phyloP scores from a whole-genome alignment of 2,797 vertebrate species.

The Girardinus metallicus region DNA sequence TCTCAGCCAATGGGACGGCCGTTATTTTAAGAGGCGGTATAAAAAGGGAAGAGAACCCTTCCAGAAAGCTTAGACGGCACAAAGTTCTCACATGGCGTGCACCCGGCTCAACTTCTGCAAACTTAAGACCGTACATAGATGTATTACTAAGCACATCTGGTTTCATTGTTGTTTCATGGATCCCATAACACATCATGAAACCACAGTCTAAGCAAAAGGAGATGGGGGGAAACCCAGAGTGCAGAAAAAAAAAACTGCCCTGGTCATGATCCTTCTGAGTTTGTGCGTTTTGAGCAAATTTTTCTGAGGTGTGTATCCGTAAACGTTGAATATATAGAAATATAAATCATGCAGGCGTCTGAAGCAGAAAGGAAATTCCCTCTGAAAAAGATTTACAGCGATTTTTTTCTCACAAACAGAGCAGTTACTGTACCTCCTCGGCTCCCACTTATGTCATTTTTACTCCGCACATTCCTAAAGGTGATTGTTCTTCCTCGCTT shows the following conservation, averaged over 20 bases:
- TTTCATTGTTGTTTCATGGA: conserved; percentile 77
- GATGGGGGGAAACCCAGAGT: conserved; percentile 70
- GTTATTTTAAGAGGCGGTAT: conserved; percentile 95
- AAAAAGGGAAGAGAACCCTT: conserved; percentile 78
- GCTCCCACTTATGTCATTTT: conserved; percentile 50
- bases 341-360: conserved; percentile 42
- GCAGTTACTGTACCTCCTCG: conserved; percentile 9
- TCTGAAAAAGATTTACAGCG: conserved; percentile 24
- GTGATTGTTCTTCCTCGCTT: conserved; percentile 53
- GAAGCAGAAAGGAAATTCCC: conserved; percentile 33
- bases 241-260: conserved; percentile 50
- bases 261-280: conserved; percentile 50
- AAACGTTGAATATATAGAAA: conserved; percentile 37
- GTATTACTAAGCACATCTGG: conserved; percentile 79
- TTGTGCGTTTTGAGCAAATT: conserved; percentile 24
- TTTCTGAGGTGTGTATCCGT: conserved; percentile 45
- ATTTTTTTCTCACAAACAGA: conserved; percentile 24
- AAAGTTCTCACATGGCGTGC: conserved; percentile 60
- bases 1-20: conserved; percentile 85
- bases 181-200: conserved; percentile 75
- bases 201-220: conserved; percentile 78
- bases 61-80: conserved; percentile 67
- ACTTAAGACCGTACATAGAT: conserved; percentile 58
- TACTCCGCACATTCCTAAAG: conserved; percentile 58
- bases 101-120: conserved; percentile 69